A percentile compares a stretch with the other conserved stretches of the same genome.
Evolutionary conservation across 2,888 invertebrate genomes (phyloP).

Genomic region (Pseudanteris insignis): DNA sequence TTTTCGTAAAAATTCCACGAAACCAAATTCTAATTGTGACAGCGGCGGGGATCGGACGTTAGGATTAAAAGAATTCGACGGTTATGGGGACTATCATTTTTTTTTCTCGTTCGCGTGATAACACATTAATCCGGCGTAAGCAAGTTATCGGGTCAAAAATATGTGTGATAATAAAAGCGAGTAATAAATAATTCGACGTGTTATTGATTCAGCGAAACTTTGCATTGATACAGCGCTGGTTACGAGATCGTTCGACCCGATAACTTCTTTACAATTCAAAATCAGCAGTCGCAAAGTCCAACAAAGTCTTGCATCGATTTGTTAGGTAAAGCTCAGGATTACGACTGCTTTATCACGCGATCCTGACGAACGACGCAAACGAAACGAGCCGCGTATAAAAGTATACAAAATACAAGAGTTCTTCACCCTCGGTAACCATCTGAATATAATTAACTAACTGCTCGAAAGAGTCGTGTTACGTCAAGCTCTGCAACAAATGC

Average conservation of each 20-base stretch:
- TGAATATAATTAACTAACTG: constrained; percentile 9
- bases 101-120: too few relatives aligned
- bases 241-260: constrained; percentile 10
- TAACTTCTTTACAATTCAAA: constrained; percentile 24
- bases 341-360: constrained; percentile 23
- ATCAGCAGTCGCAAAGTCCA: constrained; percentile 5
- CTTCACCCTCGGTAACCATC: constrained; percentile 4
- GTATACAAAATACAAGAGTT: constrained; percentile 32
- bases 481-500: too few relatives aligned
- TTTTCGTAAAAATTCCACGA: constrained; percentile 20
- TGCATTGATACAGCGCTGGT: not conserved
- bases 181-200: constrained; percentile 11
- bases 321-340: constrained; percentile 20
- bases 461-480: not conserved
- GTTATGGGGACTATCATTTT: too few relatives aligned
- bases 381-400: constrained; percentile 29
- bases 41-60: too few relatives aligned
- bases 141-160: too few relatives aligned
- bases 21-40: constrained; percentile 10
- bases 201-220: too few relatives aligned
- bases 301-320: constrained; percentile 12
- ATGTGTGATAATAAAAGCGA: not conserved
- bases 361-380: constrained; percentile 15
- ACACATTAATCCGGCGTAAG: too few relatives aligned
- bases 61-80: too few relatives aligned